These are phyloP conservation scores for Calameuta pallipes DNA, from an alignment of 2,888 invertebrate genomes.

Conservation along the genomic window DNA sequence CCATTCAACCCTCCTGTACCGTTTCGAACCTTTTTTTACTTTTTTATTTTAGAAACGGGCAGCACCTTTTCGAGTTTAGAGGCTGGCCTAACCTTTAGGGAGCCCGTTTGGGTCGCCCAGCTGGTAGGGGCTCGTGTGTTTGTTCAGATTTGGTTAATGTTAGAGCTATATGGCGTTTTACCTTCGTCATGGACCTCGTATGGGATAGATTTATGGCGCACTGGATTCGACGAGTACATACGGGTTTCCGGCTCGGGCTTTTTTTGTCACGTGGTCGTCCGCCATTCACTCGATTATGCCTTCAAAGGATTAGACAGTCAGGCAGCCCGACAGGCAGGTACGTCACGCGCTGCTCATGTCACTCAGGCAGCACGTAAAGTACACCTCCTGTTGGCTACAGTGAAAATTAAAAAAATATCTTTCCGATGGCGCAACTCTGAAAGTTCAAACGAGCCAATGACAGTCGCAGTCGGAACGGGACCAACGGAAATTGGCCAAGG, in stretches of 20 bases:
- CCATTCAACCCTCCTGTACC: conserved; percentile 38
- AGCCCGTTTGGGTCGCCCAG: conserved; percentile 43
- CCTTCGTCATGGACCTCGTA: conserved; percentile 39
- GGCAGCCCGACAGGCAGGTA: conserved; percentile 6
- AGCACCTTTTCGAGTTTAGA: conserved; percentile 14
- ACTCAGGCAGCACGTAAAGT: not conserved
- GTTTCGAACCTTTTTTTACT: conserved; percentile 42
- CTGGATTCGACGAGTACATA: conserved; percentile 27
- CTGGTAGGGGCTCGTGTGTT: conserved; percentile 48
- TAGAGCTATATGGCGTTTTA: conserved; percentile 40
- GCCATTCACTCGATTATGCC: conserved; percentile 29
- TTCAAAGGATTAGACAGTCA: conserved; percentile 28
- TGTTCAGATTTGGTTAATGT: conserved; percentile 62
- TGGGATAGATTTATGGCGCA: conserved; percentile 33
- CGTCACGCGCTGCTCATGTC: not conserved
- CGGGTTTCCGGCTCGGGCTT: conserved; percentile 30
- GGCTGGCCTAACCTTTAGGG: conserved; percentile 37
- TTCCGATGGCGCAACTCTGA: too few relatives aligned
- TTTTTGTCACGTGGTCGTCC: conserved; percentile 1
- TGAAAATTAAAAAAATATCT: too few relatives aligned
- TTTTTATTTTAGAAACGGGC: conserved; percentile 30
- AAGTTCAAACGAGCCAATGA: too few relatives aligned
- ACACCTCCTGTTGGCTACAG: not conserved
- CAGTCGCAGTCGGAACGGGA: conserved; percentile 14
- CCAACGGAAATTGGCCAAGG: conserved; percentile 42